A percentile compares a stretch with the other conserved stretches of the same genome.
These are phyloP conservation scores for Dipodomys ordii DNA, from an alignment of 2,113 vertebrate species.

Conservation along the genomic window DNA sequence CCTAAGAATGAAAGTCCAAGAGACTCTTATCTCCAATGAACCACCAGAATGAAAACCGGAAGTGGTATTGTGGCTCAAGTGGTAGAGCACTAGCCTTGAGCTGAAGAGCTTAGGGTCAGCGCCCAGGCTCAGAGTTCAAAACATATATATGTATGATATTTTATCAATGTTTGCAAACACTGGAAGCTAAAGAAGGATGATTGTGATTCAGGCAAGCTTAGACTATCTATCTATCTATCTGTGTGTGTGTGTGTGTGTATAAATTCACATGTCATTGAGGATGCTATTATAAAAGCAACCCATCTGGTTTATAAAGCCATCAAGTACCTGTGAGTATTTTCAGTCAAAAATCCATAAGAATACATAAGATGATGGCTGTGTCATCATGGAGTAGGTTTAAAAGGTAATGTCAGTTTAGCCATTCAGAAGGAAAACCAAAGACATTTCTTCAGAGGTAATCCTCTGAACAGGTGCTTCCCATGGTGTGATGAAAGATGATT, in stretches of 20 bases:
- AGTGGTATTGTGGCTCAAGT: too few relatives aligned
- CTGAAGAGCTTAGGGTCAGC: too few relatives aligned
- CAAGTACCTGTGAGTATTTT: slow-evolving; percentile 6
- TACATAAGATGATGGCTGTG: background rate
- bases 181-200: too few relatives aligned
- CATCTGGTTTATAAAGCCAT: background rate
- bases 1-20: too few relatives aligned
- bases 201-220: background rate
- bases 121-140: too few relatives aligned
- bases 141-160: background rate
- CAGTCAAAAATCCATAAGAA: slow-evolving; percentile 1
- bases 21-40: too few relatives aligned
- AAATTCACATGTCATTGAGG: background rate
- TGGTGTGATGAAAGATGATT: background rate
- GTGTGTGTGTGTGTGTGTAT: too few relatives aligned
- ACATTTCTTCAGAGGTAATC: background rate
- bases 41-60: too few relatives aligned
- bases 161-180: background rate
- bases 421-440: slow-evolving; percentile 33
- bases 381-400: background rate
- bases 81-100: too few relatives aligned
- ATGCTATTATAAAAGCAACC: background rate
- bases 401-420: slow-evolving; percentile 37
- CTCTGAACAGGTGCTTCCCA: background rate
- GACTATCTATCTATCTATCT: too few relatives aligned